Conservation (phyloP, 2,797 vertebrate species). For the Channallabes apus region DNA sequence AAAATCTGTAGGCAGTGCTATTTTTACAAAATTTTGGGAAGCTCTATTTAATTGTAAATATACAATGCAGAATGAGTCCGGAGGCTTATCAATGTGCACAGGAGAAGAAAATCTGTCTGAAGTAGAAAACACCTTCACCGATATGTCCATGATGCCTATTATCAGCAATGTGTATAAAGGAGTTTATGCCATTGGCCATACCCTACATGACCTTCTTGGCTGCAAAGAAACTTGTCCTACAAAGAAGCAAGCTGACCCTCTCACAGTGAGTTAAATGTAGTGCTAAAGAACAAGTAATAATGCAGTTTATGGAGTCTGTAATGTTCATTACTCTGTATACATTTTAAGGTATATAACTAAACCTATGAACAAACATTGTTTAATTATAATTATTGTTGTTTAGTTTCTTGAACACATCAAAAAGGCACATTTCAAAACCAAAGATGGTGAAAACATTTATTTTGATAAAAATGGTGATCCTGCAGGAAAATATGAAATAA, state of each 20-base stretch:
- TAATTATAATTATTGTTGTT: background rate
- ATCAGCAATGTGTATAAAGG: too few species aligned
- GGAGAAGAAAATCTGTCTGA: too few species aligned
- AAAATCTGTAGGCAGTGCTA: slow-evolving; percentile 2
- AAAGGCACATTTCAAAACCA: slow-evolving; percentile 66
- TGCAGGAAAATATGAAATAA: slow-evolving; percentile 68
- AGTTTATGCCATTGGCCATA: slow-evolving; percentile 70
- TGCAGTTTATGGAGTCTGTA: background rate
- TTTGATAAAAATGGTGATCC: slow-evolving; percentile 72
- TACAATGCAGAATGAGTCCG: background rate
- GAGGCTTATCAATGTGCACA: slow-evolving; percentile 11
- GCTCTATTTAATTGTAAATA: slow-evolving; percentile 18
- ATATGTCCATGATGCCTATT: too few species aligned
- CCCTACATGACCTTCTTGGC: slow-evolving; percentile 60
- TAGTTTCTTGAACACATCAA: slow-evolving; percentile 68
- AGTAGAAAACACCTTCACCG: too few species aligned
- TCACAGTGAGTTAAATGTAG: slow-evolving; percentile 12
- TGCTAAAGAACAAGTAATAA: slow-evolving; percentile 55
- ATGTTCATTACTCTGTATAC: background rate
- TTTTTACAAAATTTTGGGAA: slow-evolving; percentile 7
- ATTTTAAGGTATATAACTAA: too few species aligned
- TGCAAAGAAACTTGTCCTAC: slow-evolving; percentile 40
- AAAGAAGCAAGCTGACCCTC: slow-evolving; percentile 21
- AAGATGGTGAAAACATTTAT: slow-evolving; percentile 67
- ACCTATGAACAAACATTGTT: background rate